Evolutionary conservation across 2,113 vertebrate species (phyloP).

Genomic region (Daubentonia madagascariensis): DNA sequence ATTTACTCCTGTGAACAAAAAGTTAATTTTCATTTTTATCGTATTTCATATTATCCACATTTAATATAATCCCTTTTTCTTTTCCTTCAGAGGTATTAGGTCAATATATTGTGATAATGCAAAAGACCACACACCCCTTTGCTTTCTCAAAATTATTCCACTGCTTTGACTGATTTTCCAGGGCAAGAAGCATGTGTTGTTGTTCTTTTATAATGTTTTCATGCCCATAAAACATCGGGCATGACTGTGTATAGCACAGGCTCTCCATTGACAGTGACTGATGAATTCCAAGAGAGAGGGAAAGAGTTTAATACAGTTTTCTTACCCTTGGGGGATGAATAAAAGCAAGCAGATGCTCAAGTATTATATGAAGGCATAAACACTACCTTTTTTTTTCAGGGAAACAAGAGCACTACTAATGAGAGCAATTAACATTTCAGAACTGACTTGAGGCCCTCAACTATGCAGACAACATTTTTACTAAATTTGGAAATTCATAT

Average conservation of each 20-base stretch:
- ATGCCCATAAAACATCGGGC: background rate
- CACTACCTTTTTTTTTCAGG: background rate
- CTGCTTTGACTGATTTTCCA: background rate
- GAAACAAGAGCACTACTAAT: conserved; percentile 32
- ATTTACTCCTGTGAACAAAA: background rate
- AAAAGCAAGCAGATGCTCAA: conserved; percentile 30
- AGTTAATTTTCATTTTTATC: background rate
- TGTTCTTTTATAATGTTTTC: background rate
- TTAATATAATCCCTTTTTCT: background rate
- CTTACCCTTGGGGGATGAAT: background rate
- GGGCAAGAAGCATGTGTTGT: background rate
- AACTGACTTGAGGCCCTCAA: background rate
- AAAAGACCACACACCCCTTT: background rate
- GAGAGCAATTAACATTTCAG: conserved; percentile 46
- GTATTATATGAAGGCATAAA: background rate
- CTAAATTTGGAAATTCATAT: background rate
- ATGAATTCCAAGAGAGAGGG: background rate
- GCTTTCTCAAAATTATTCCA: background rate
- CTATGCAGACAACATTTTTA: background rate
- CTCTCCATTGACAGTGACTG: background rate
- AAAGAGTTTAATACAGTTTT: background rate
- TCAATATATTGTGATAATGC: background rate
- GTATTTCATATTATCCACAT: background rate
- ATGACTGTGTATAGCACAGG: background rate
- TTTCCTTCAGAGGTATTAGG: background rate